Evolutionary conservation across 2,888 invertebrate species (phyloP).

Genomic region (Smittia aterrima): DNA sequence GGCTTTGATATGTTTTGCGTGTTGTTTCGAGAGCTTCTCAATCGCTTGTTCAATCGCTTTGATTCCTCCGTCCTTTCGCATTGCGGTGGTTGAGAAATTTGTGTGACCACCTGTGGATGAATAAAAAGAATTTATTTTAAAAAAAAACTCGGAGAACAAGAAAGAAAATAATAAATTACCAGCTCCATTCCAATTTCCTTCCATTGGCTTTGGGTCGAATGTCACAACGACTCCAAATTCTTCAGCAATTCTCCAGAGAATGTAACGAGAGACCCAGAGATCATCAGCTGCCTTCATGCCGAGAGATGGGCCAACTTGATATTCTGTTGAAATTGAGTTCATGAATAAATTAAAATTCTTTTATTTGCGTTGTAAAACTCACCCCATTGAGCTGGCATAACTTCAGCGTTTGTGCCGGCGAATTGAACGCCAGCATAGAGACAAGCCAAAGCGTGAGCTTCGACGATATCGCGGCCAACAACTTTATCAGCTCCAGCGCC

Average conservation of each 20-base stretch:
- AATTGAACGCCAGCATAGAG: constrained; percentile 76
- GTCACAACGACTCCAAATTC: constrained; percentile 61
- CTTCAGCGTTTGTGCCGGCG: constrained; percentile 78
- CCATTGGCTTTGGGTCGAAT: constrained; percentile 63
- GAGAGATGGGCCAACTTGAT: constrained; percentile 63
- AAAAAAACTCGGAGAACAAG: neutral
- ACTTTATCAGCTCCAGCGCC: constrained; percentile 76
- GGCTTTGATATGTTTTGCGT: constrained; percentile 70
- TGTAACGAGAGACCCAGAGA: constrained; percentile 61
- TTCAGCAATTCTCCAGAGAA: constrained; percentile 61
- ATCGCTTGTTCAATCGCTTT: constrained; percentile 72
- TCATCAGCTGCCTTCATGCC: constrained; percentile 63
- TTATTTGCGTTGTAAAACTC: neutral
- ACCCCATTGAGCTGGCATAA: constrained; percentile 76
- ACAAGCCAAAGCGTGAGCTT: constrained; percentile 68
- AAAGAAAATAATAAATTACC: constrained; percentile 55
- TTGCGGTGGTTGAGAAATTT: constrained; percentile 83
- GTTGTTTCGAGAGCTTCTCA: constrained; percentile 68
- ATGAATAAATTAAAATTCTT: neutral
- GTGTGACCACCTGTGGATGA: constrained; percentile 72
- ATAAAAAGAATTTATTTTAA: constrained; percentile 49
- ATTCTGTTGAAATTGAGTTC: constrained; percentile 47
- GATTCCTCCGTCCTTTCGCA: constrained; percentile 72
- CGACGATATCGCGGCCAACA: constrained; percentile 76
- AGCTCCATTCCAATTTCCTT: constrained; percentile 87